Evolutionary conservation across 2,113 vertebrate species (phyloP).

Genomic region (Myanophis thanlyinensis): DNA sequence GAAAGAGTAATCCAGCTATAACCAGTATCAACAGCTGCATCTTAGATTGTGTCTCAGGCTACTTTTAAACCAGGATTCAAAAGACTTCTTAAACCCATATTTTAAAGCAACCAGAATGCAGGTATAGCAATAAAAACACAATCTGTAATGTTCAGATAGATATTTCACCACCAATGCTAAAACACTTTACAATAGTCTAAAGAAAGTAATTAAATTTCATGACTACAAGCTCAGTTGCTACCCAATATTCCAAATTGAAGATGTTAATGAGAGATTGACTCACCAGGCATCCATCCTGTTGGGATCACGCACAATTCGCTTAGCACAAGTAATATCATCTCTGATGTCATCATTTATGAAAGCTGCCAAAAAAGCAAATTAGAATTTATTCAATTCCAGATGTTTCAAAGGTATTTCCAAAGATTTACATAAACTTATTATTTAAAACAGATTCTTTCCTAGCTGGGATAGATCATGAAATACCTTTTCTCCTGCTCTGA

Average conservation of each 20-base stretch:
- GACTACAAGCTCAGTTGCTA: neutral
- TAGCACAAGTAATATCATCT: neutral
- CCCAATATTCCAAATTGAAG: too few relatives aligned
- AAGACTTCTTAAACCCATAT: neutral
- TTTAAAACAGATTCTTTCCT: neutral
- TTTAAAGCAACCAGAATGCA: neutral
- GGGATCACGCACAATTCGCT: neutral
- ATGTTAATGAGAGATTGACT: neutral
- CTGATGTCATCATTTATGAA: neutral
- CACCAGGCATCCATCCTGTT: neutral
- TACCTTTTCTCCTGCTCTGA: neutral
- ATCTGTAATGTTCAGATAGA: neutral
- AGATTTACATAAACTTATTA: neutral
- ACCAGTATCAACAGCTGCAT: neutral
- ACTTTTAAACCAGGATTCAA: neutral
- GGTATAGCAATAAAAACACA: neutral
- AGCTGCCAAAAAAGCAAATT: neutral
- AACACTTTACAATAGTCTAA: neutral
- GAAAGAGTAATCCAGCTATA: neutral
- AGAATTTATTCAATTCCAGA: neutral
- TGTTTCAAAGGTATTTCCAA: neutral
- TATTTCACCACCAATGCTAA: neutral
- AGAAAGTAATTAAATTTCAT: neutral
- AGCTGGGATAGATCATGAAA: neutral
- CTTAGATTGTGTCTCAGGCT: neutral